A percentile compares a stretch with the other conserved stretches of the same genome.
These are phyloP conservation scores for Xenopus laevis DNA, from an alignment of 2,113 vertebrate genomes.

Conservation along the genomic window DNA sequence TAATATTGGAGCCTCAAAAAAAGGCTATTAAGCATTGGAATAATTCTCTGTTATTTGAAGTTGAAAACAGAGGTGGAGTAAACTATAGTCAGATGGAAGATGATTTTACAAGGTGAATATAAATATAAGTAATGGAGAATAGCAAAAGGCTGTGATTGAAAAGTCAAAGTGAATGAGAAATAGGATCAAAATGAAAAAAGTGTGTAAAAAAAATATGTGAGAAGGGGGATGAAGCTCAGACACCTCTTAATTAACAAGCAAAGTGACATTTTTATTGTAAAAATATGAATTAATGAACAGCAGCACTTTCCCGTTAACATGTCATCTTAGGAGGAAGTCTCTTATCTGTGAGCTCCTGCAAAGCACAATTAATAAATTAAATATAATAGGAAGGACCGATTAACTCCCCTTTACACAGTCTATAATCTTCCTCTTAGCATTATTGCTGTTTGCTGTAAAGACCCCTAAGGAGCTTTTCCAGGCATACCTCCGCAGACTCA, in stretches of 20 bases:
- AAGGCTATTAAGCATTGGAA: too few relatives aligned
- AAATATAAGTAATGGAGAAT: too few relatives aligned
- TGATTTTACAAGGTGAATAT: too few relatives aligned
- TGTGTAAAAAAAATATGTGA: not conserved
- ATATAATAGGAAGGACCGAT: slow-evolving; percentile 26
- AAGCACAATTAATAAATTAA: slow-evolving; percentile 31
- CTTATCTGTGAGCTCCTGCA: not conserved
- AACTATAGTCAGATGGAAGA: too few relatives aligned
- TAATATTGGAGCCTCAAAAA: too few relatives aligned
- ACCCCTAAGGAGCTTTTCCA: slow-evolving; percentile 38
- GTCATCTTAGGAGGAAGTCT: not conserved
- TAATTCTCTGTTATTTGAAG: too few relatives aligned
- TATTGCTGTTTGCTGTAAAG: slow-evolving; percentile 38
- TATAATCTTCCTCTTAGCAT: slow-evolving; percentile 39
- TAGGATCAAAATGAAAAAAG: too few relatives aligned
- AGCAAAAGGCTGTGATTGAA: too few relatives aligned
- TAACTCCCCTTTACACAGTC: slow-evolving; percentile 22
- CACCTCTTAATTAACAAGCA: not conserved
- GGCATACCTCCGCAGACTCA: slow-evolving; percentile 13
- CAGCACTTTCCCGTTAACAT: not conserved
- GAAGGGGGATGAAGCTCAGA: not conserved
- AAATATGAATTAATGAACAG: not conserved
- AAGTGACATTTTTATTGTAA: not conserved
- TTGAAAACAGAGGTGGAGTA: too few relatives aligned
- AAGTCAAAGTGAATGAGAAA: too few relatives aligned